Base-by-base conservation (phyloP, 2,888 invertebrate genomes). In the Microchrysa polita region DNA sequence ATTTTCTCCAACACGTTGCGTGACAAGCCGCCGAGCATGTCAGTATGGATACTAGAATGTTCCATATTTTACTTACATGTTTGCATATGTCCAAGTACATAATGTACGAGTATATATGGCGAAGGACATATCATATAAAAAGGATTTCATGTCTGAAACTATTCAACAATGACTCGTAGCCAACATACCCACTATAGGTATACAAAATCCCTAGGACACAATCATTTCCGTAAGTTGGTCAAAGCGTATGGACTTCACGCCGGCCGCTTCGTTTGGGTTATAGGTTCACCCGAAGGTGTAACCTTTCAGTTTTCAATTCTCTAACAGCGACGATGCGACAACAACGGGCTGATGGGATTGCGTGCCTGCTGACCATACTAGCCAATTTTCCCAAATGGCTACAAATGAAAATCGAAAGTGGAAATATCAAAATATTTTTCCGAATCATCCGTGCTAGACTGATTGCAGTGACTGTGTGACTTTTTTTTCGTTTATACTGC, bases 211-310 rank as follows among this genome's bases (percentile, higher is more conserved):
- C 52, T 52, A 16, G n/a, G 44, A 53, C 16, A n/a, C 23, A 52
- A 67, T 52, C 16, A 67, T 67, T 67, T 67, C 67, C 67, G 52
- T 22, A 23, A 22, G 52, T 67, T 52, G 67, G 67, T 23, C 67
- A 67, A 67, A 67, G 34, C 27, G n/a, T 10, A 53, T n/a, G 67
- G 14, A 23, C n/a, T n/a, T n/a, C n/a, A n/a, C 27, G 27, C 27
- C n/a, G 27, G 27, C 27, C n/a, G n/a, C n/a, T n/a, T n/a, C n/a
- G n/a, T n/a, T 34, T 7, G 27, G 27, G 27, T 65, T 44, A 48
- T 48, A 65, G 48, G 65, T 48, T 52, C 52, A 67, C 27, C 27
- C 67, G 14, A 52, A 53, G 53, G 52, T 42, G 20, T 10, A 67
- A 1, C 27, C 67, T 67, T 67, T 52, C 2, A 53, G 2, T 52